phyloP scores from a whole-genome alignment of 2,113 vertebrate species.

The Meleagris gallopavo region DNA sequence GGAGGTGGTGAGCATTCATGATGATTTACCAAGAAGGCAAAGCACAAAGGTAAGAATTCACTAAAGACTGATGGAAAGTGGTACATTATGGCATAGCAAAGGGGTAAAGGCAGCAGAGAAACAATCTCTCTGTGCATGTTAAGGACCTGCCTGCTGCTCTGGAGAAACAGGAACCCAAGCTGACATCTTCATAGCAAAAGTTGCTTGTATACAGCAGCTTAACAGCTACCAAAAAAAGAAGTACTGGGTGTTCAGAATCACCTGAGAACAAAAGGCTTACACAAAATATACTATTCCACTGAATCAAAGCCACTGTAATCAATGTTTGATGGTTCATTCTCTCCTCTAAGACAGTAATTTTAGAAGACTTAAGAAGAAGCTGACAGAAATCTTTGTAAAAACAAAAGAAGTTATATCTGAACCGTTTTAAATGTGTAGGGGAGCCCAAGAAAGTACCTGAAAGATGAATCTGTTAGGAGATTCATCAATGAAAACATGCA shows the following conservation, averaged over 20 bases:
- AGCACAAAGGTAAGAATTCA: background rate
- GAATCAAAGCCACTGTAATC: background rate
- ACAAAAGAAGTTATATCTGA: background rate
- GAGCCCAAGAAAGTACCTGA: background rate
- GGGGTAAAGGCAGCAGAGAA: background rate
- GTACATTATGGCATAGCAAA: background rate
- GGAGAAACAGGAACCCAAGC: background rate
- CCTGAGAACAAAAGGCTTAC: background rate
- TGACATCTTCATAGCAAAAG: background rate
- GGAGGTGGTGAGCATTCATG: background rate
- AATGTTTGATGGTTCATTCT: background rate
- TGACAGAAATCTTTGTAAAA: background rate
- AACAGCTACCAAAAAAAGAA: background rate
- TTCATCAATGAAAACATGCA: background rate
- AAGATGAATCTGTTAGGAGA: background rate
- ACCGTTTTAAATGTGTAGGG: background rate
- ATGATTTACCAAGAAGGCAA: background rate
- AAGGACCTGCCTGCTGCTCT: background rate
- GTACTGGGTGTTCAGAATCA: background rate
- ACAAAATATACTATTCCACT: background rate
- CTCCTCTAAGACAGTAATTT: background rate
- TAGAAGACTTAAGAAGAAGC: background rate
- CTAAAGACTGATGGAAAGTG: background rate
- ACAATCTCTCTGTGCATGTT: background rate
- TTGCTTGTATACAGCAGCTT: background rate